Evolutionary conservation across 1,140 invertebrate genomes (phyloP).

Genomic region (Plutomurus gul): DNA sequence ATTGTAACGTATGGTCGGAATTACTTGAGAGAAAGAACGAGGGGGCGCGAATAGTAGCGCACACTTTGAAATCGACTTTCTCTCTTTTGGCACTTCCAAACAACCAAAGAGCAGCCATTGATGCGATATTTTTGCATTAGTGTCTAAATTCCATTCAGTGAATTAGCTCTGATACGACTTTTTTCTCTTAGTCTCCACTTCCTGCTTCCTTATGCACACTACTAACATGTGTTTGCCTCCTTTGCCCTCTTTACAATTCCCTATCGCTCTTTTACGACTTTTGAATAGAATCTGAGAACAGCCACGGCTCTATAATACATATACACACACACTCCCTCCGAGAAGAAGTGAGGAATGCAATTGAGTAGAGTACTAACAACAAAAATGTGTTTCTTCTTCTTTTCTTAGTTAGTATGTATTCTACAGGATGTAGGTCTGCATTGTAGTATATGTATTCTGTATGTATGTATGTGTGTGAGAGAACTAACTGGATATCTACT

Average conservation of each 20-base stretch:
- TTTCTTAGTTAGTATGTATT: too few relatives aligned
- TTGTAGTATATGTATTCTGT: too few relatives aligned
- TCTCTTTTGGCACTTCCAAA: slow-evolving; percentile 40
- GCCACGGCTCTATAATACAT: background rate
- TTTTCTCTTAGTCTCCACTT: slow-evolving; percentile 6
- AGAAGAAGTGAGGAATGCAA: too few relatives aligned
- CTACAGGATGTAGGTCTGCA: too few relatives aligned
- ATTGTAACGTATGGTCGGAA: background rate
- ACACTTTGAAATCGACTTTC: slow-evolving; percentile 37
- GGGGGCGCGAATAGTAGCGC: background rate
- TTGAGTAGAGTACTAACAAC: too few relatives aligned
- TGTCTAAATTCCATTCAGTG: slow-evolving; percentile 43
- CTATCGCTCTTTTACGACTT: slow-evolving; percentile 7
- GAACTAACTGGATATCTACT: too few relatives aligned
- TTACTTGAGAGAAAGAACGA: background rate
- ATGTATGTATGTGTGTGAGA: too few relatives aligned
- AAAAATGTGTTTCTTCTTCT: too few relatives aligned
- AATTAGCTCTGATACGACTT: slow-evolving; percentile 42
- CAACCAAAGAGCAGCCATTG: slow-evolving; percentile 21
- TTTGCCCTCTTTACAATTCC: background rate
- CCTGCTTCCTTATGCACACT: background rate
- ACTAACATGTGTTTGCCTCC: background rate
- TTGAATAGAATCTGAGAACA: background rate
- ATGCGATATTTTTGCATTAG: slow-evolving; percentile 49
- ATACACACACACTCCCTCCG: too few relatives aligned